Evolutionary conservation across 2,113 vertebrate genomes (phyloP).

Genomic region (Camelus bactrianus): DNA sequence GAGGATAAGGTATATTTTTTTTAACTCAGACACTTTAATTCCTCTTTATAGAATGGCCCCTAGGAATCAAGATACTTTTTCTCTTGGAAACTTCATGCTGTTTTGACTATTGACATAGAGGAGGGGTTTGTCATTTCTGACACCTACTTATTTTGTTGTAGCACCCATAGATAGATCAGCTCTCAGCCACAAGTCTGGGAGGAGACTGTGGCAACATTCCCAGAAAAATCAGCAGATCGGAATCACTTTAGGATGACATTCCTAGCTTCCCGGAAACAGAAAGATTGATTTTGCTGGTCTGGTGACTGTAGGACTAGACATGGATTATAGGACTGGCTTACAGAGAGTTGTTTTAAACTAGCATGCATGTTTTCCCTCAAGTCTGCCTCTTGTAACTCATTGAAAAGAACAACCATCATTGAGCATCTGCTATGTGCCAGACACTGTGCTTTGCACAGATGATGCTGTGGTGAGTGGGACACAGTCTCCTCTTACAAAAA

Average conservation of each 20-base stretch:
- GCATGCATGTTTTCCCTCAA: not conserved
- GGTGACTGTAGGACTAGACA: not conserved
- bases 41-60: conserved; percentile 1
- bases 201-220: conserved; percentile 23
- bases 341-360: conserved; percentile 39
- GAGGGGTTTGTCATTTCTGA: conserved; percentile 40
- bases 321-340: conserved; percentile 23
- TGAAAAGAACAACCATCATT: not conserved
- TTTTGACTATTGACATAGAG: conserved; percentile 46
- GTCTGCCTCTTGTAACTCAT: conserved; percentile 35
- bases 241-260: conserved; percentile 46
- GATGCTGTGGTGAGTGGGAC: not conserved
- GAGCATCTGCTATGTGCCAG: not conserved
- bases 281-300: conserved; percentile 10
- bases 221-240: conserved; percentile 51
- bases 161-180: conserved; percentile 29
- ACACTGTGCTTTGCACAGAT: not conserved
- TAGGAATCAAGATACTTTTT: conserved; percentile 28
- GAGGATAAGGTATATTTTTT: not conserved
- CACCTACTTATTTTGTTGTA: conserved; percentile 61
- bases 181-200: not conserved
- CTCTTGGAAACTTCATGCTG: conserved; percentile 32
- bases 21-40: conserved; percentile 19
- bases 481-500: not conserved
- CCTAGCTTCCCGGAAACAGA: conserved; percentile 7